phyloP scores from a whole-genome alignment of 2,888 invertebrate species.

The Chromoteleia sp. region DNA sequence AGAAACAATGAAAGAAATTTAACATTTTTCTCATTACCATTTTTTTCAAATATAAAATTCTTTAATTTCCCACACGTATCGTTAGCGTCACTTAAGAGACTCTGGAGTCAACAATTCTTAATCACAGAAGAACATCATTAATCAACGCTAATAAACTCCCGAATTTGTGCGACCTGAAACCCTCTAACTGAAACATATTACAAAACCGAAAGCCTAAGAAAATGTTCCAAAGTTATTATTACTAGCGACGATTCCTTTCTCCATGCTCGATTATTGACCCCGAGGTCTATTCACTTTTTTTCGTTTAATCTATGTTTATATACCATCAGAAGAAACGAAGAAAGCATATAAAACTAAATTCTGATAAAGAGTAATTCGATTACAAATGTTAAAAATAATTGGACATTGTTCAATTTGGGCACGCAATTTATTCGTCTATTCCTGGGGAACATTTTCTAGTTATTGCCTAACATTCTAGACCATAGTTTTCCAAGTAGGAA shows the following conservation, averaged over 20 bases:
- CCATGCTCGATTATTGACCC: constrained; percentile 22
- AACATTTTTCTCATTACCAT: not conserved
- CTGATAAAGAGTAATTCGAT: constrained; percentile 43
- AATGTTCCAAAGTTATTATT: constrained; percentile 50
- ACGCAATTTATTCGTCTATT: constrained; percentile 46
- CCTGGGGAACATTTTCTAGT: constrained; percentile 44
- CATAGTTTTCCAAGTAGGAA: constrained; percentile 35
- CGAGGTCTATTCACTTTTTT: constrained; percentile 21
- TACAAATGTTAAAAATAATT: constrained; percentile 60
- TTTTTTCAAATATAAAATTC: constrained; percentile 6
- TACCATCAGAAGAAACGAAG: constrained; percentile 19
- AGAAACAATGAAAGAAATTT: too few species aligned
- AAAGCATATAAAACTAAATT: constrained; percentile 40
- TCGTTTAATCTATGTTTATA: constrained; percentile 37
- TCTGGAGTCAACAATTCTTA: constrained; percentile 43
- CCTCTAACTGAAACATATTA: constrained; percentile 54
- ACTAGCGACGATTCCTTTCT: constrained; percentile 30
- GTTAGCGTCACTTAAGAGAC: constrained; percentile 40
- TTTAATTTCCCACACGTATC: constrained; percentile 35
- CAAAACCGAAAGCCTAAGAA: constrained; percentile 44
- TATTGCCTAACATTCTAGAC: constrained; percentile 38
- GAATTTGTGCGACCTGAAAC: constrained; percentile 43
- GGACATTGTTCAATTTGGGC: constrained; percentile 50
- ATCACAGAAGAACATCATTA: constrained; percentile 48
- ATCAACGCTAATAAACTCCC: constrained; percentile 50